phyloP scores from a whole-genome alignment of 2,113 vertebrate species.

The Labeo catla region DNA sequence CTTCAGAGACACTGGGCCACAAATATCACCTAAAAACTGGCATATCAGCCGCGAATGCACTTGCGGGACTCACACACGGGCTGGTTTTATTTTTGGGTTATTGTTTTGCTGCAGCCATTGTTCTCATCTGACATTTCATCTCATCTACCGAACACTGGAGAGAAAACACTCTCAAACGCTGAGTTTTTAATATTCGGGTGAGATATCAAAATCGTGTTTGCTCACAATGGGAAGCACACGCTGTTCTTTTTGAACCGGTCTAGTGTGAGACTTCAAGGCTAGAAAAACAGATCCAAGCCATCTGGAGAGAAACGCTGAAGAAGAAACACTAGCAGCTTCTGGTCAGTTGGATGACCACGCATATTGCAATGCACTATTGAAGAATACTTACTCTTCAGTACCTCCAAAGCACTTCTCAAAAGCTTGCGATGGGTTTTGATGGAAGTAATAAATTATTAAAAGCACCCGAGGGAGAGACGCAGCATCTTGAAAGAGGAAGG shows the following conservation, averaged over 20 bases:
- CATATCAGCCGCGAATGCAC: neutral
- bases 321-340: neutral
- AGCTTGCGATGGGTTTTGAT: neutral
- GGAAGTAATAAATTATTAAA: constrained; percentile 2
- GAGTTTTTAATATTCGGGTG: constrained; percentile 17
- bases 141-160: neutral
- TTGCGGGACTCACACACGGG: neutral
- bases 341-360: neutral
- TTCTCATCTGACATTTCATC: constrained; percentile 27
- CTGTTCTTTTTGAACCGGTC: neutral
- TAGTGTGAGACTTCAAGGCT: neutral
- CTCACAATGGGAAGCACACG: neutral
- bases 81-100: neutral
- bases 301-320: neutral
- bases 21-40: neutral
- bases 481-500: neutral
- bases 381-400: neutral
- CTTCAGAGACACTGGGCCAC: neutral
- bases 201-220: neutral
- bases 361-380: neutral
- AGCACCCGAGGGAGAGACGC: neutral
- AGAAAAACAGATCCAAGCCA: neutral
- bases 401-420: constrained; percentile 2
- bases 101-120: constrained; percentile 10
- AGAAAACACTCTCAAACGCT: neutral